Evolutionary conservation across 2,797 vertebrate species (phyloP).

Genomic region (Sardinella longiceps): DNA sequence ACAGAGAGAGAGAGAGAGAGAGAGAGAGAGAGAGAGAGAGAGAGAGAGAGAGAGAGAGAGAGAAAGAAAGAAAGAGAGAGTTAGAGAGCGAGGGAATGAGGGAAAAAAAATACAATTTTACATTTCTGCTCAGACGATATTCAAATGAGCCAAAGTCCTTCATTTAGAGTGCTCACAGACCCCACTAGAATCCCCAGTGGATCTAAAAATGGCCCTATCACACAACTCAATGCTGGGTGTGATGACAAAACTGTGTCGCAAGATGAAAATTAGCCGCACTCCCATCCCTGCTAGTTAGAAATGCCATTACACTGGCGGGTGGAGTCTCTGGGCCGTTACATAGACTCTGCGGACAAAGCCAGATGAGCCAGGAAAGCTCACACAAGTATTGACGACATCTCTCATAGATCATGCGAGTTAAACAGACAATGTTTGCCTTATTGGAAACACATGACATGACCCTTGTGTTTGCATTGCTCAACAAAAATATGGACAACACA

Average conservation of each 20-base stretch:
- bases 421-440: too few species aligned
- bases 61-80: constrained; percentile 47
- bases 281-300: constrained; percentile 62
- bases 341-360: background rate
- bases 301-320: background rate
- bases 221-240: constrained; percentile 76
- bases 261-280: constrained; percentile 72
- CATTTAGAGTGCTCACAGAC: constrained; percentile 65
- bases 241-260: constrained; percentile 72
- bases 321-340: background rate
- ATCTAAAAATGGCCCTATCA: constrained; percentile 67
- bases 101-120: constrained; percentile 45
- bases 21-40: constrained; percentile 41
- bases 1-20: constrained; percentile 42
- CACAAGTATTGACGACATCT: too few species aligned
- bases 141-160: constrained; percentile 67
- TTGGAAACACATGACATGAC: too few species aligned
- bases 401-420: too few species aligned
- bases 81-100: background rate
- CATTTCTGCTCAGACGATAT: constrained; percentile 66
- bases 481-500: too few species aligned
- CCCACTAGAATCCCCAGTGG: constrained; percentile 61
- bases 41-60: background rate
- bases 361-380: too few species aligned
- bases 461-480: too few species aligned